Evolutionary conservation across 2,888 invertebrate genomes (phyloP), one percentile per base, ranked within the genome.

Genomic region (Ditylenchus weischeri): DNA sequence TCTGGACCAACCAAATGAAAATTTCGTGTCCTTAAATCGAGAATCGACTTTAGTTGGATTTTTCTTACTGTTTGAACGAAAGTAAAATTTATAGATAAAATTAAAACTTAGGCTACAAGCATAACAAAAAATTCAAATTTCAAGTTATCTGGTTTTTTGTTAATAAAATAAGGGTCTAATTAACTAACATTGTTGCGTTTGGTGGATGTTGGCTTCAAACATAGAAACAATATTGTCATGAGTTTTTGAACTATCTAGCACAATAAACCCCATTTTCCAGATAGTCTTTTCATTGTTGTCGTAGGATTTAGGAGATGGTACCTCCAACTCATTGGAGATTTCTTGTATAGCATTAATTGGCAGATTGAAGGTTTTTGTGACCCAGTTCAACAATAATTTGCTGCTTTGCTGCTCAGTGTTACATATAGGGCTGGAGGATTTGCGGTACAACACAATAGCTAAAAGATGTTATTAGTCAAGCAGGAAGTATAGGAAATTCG

Each of bases 171-270:
- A 50, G n/a, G n/a, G n/a, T n/a, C 29, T 29, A 29, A 29, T 10
- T 15, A 54, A 54, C 54, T 23, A 54, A 54, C 54, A 54, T 18
- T 54, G 54, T 18, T 54, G 54, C 54, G 6, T 54, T 54, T 54
- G 29, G 29, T 54, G 21, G 10, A 23, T 29, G 35, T 59, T 59
- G 29, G 36, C 35, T 38, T 59, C 59, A 38, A 29, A 59, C 59
- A 59, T 59, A 13, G 35, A 19, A n/a, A 59, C 8, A 21, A 59
- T 59, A n/a, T 59, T 59, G 23, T 59, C 59, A 35, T 59, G 59
- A 11, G 59, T 59, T 59, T 59, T 59, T 1, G 3, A 5, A 23
- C 35, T 19, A 10, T 59, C 19, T 11, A 59, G 19, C 7, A 59
- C 29, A 36, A 59, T n/a, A 35, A 59, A 59, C 10, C 59, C 23